phyloP scores from a whole-genome alignment of 2,888 invertebrate species.

The Sinelater perroti region DNA sequence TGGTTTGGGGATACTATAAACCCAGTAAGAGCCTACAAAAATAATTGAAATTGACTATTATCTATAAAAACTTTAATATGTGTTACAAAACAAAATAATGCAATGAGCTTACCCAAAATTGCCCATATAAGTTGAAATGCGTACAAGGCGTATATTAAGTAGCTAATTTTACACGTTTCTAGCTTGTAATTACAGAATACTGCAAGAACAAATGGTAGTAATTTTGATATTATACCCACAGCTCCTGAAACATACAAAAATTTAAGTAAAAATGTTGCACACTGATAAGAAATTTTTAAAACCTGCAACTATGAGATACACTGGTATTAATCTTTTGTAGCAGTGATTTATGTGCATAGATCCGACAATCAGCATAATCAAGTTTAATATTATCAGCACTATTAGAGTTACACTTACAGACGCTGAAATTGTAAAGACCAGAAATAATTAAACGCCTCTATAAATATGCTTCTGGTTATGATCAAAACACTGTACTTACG shows the following conservation, averaged over 20 bases:
- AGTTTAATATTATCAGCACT: conserved; percentile 17
- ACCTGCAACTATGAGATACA: conserved; percentile 25
- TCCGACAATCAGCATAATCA: conserved; percentile 22
- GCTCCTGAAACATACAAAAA: conserved; percentile 14
- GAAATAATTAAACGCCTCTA: background rate
- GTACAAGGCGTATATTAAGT: conserved; percentile 7
- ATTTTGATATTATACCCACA: conserved; percentile 19
- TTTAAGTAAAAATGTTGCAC: background rate
- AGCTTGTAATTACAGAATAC: conserved; percentile 16
- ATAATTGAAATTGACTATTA: background rate
- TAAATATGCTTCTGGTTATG: background rate
- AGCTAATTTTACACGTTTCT: conserved; percentile 3
- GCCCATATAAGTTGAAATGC: conserved; percentile 20
- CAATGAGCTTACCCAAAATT: conserved; percentile 13
- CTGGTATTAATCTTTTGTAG: background rate
- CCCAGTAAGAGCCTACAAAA: conserved; percentile 33
- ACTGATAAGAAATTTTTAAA: background rate
- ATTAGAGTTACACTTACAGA: conserved; percentile 10
- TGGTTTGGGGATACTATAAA: conserved; percentile 24
- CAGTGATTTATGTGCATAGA: conserved; percentile 8
- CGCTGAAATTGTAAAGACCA: conserved; percentile 14
- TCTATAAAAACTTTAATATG: no score
- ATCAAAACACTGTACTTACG: conserved; percentile 23
- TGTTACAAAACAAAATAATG: no score
- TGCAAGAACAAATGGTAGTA: conserved; percentile 19